Evolutionary conservation across 92 coral and sea anemone species (phyloP).

Genomic region (Parazoanthus swiftii): DNA sequence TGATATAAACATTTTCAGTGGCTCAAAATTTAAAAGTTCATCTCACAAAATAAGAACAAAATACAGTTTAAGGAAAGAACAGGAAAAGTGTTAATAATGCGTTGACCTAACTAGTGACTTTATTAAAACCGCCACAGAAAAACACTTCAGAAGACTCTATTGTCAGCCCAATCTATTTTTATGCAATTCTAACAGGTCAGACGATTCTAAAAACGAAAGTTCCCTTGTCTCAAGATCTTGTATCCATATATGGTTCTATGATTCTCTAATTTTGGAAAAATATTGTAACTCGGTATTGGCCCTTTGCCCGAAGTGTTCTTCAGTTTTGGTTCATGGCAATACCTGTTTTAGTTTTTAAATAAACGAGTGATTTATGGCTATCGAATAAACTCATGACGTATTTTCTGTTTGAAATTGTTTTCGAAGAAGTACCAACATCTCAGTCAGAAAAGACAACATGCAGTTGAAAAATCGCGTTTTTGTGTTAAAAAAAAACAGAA

Average conservation of each 20-base stretch:
- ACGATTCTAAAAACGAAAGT: background rate
- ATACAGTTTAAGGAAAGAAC: background rate
- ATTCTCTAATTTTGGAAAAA: background rate
- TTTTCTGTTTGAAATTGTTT: background rate
- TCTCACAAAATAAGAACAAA: no score
- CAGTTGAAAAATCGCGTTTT: no score
- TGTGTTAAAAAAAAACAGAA: no score
- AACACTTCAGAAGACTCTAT: background rate
- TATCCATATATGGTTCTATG: constrained; percentile 4
- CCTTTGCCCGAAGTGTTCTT: background rate
- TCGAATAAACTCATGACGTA: background rate
- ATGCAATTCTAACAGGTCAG: background rate
- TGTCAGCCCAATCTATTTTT: background rate
- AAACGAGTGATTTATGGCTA: background rate
- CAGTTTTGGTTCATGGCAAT: no score
- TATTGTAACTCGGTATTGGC: background rate
- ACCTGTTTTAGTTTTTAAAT: background rate
- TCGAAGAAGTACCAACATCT: no score
- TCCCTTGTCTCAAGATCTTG: background rate
- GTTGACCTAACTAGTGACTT: no score
- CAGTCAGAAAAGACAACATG: no score
- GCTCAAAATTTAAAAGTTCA: no score
- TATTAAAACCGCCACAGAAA: background rate
- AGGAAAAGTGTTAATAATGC: no score
- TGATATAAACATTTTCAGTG: no score